These are phyloP conservation scores for Paradoxurus hermaphroditus DNA, from an alignment of 2,113 vertebrate genomes.

Conservation along the genomic window DNA sequence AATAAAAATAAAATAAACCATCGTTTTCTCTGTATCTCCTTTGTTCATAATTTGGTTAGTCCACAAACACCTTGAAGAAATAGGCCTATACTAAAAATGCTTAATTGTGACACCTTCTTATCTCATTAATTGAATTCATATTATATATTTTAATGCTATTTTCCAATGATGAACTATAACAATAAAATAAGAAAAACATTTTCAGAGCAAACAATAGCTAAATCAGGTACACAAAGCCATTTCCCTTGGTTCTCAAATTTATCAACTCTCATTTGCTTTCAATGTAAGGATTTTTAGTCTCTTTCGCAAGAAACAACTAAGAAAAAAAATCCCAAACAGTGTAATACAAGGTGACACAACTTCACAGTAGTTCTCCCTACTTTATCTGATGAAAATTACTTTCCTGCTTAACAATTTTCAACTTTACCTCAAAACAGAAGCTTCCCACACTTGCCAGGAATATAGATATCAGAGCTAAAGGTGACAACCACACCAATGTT, in stretches of 20 bases:
- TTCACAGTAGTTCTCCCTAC: neutral
- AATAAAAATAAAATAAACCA: neutral
- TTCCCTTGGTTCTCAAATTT: constrained; percentile 1
- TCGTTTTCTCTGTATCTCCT: neutral
- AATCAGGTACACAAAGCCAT: neutral
- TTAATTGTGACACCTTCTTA: neutral
- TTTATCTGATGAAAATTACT: constrained; percentile 45
- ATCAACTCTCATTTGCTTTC: neutral
- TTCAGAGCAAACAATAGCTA: neutral
- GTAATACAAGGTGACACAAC: neutral
- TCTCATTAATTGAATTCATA: neutral
- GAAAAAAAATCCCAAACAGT: neutral
- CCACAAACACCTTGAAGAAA: neutral
- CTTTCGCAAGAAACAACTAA: neutral
- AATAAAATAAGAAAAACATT: neutral
- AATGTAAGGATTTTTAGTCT: neutral
- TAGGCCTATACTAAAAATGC: neutral
- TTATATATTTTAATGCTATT: neutral
- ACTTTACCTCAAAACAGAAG: constrained; percentile 41
- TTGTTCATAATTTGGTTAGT: neutral
- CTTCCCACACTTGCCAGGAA: constrained; percentile 7
- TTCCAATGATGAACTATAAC: neutral
- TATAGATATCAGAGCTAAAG: neutral
- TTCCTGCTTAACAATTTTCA: constrained; percentile 28
- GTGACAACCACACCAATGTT: neutral